These are phyloP conservation scores for Chlorops oryzae DNA, from an alignment of 1,140 invertebrate genomes.

Conservation along the genomic window DNA sequence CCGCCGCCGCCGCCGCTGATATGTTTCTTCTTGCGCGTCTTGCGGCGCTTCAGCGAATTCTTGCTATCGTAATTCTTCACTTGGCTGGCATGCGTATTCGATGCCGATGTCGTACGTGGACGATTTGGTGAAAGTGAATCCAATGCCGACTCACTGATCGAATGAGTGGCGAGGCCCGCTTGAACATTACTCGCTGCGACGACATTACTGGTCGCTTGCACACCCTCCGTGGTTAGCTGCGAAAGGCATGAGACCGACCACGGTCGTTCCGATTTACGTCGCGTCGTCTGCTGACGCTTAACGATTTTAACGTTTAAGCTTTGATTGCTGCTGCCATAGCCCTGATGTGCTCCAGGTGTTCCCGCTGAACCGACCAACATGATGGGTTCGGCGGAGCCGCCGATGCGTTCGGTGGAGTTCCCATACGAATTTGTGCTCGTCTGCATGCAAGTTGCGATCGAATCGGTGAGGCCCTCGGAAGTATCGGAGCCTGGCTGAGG, in stretches of 20 bases:
- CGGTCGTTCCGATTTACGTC: constrained; percentile 54
- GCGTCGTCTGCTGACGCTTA: constrained; percentile 31
- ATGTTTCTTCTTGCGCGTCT: constrained; percentile 59
- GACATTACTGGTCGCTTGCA: constrained; percentile 31
- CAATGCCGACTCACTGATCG: constrained; percentile 80
- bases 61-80: constrained; percentile 45
- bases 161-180: constrained; percentile 55
- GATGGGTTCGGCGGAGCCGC: constrained; percentile 44
- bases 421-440: constrained; percentile 52
- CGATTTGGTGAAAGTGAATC: constrained; percentile 57
- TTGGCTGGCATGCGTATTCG: constrained; percentile 29
- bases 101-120: constrained; percentile 40
- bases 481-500: constrained; percentile 59
- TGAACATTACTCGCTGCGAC: constrained; percentile 21
- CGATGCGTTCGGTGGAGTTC: constrained; percentile 54
- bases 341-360: constrained; percentile 18
- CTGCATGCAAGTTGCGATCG: constrained; percentile 57
- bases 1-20: constrained; percentile 22
- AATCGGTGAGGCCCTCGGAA: constrained; percentile 66
- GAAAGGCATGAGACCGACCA: constrained; percentile 81
- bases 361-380: constrained; percentile 12
- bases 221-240: constrained; percentile 53
- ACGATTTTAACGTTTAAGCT: constrained; percentile 41
- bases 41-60: constrained; percentile 56
- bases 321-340: constrained; percentile 40